phyloP scores from a whole-genome alignment of 2,888 invertebrate genomes.

The Coronaproctus castanopsis region DNA sequence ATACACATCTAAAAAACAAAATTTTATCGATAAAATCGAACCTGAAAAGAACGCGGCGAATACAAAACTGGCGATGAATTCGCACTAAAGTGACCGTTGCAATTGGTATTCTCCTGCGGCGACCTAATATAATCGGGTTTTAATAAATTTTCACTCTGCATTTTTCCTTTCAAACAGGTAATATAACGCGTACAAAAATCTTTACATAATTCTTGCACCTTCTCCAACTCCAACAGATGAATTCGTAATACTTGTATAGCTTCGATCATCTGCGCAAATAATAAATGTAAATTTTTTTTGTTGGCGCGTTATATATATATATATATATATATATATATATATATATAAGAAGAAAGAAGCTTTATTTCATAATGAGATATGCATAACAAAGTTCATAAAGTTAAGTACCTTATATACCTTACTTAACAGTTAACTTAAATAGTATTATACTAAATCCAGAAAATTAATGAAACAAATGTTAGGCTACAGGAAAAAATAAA shows the following conservation, averaged over 20 bases:
- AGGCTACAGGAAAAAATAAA: too few species aligned
- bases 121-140: slow-evolving; percentile 49
- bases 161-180: slow-evolving; percentile 70
- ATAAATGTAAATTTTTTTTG: neutral
- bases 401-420: too few species aligned
- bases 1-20: too few species aligned
- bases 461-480: too few species aligned
- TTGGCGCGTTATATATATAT: too few species aligned
- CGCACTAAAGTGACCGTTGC: slow-evolving; percentile 20
- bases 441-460: too few species aligned
- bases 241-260: slow-evolving; percentile 78
- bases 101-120: slow-evolving; percentile 23
- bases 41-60: slow-evolving; percentile 23
- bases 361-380: too few species aligned
- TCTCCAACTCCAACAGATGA: slow-evolving; percentile 76
- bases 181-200: slow-evolving; percentile 88
- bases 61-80: slow-evolving; percentile 23
- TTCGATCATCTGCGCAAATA: slow-evolving; percentile 48
- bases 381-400: too few species aligned
- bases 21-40: slow-evolving; percentile 9
- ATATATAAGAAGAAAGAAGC: neutral
- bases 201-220: slow-evolving; percentile 82
- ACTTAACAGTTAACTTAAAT: too few species aligned
- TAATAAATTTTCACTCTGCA: slow-evolving; percentile 70
- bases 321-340: neutral